Evolutionary conservation across 2,113 vertebrate species (phyloP).

Genomic region (Triplophysa rosa): DNA sequence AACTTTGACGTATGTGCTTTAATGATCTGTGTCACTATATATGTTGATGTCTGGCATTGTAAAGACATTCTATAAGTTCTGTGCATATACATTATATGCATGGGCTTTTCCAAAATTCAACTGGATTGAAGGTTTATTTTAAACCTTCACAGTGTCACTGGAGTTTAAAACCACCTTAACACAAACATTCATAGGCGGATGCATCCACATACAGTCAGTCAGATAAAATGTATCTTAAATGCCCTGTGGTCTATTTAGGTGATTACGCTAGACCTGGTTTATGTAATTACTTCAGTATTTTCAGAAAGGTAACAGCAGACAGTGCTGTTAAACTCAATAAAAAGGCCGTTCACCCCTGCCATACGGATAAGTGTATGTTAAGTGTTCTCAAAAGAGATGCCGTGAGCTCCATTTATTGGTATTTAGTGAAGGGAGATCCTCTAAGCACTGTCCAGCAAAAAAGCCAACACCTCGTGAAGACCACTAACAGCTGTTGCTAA

Average conservation of each 20-base stretch:
- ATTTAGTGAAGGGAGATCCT: conserved; percentile 32
- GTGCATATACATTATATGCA: too few species aligned
- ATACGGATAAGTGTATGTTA: conserved; percentile 6
- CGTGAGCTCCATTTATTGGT: conserved; percentile 21
- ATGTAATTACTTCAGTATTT: neutral
- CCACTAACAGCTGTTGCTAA: conserved; percentile 44
- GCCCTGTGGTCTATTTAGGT: neutral
- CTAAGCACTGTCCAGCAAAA: conserved; percentile 27
- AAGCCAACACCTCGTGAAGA: conserved; percentile 22
- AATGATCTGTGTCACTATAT: too few species aligned
- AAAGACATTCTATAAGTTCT: too few species aligned
- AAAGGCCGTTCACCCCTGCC: conserved; percentile 6
- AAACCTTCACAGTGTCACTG: too few species aligned
- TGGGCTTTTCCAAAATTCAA: too few species aligned
- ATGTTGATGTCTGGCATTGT: too few species aligned
- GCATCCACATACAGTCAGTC: neutral
- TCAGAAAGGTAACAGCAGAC: neutral
- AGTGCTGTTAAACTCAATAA: neutral
- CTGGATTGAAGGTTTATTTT: too few species aligned
- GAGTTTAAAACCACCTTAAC: too few species aligned
- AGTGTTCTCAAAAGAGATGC: conserved; percentile 30
- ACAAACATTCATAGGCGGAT: neutral
- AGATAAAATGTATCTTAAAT: neutral
- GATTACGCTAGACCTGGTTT: neutral
- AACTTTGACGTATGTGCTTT: too few species aligned